phyloP scores from a whole-genome alignment of 2,888 invertebrate genomes.

The Hetaerina titia region DNA sequence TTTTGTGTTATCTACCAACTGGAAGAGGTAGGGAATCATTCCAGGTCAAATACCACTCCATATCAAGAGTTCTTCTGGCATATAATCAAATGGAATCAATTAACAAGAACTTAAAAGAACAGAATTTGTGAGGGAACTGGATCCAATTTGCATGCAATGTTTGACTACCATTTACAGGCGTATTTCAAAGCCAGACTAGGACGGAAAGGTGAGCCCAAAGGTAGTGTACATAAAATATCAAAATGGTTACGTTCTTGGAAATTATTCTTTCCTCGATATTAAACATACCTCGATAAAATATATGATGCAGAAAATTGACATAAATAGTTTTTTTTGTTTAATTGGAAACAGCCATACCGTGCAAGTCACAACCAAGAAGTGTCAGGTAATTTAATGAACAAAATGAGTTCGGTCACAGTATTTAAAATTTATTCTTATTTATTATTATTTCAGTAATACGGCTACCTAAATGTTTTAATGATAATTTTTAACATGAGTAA shows the following conservation, averaged over 20 bases:
- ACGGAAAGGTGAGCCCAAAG: background rate
- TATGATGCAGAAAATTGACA: too few species aligned
- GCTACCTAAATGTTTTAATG: too few species aligned
- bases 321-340: too few species aligned
- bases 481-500: too few species aligned
- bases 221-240: background rate
- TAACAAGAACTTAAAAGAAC: background rate
- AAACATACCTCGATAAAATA: too few species aligned
- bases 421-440: too few species aligned
- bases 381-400: too few species aligned
- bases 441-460: too few species aligned
- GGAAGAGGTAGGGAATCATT: background rate
- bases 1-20: background rate
- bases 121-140: background rate
- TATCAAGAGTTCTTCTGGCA: background rate
- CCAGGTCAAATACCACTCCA: background rate
- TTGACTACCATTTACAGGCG: background rate
- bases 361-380: too few species aligned
- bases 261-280: background rate
- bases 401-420: too few species aligned
- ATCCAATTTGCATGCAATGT: background rate
- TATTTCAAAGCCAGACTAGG: background rate
- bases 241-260: background rate
- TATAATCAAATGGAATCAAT: background rate
- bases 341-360: too few species aligned